A percentile compares a stretch with the other conserved stretches of the same genome.
Conservation (phyloP, 2,797 vertebrate species). For the Chiloscyllium punctatum region DNA sequence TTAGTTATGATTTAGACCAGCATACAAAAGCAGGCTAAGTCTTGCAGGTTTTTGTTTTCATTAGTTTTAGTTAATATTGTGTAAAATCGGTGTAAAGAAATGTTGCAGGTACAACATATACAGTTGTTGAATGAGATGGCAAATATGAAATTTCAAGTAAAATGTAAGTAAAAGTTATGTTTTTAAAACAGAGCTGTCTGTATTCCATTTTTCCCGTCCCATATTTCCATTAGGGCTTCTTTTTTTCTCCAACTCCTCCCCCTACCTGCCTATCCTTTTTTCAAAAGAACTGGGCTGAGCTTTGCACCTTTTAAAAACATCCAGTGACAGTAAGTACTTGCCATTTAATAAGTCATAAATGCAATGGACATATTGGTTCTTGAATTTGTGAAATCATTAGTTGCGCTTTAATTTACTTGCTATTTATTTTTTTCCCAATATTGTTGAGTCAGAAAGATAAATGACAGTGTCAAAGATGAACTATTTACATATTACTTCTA, state of each 20-base stretch:
- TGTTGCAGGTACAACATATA: background rate
- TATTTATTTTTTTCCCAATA: background rate
- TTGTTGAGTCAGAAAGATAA: background rate
- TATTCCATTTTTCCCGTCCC: background rate
- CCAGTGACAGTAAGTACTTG: background rate
- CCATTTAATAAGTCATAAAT: background rate
- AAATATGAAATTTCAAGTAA: background rate
- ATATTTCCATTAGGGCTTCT: background rate
- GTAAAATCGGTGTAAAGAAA: background rate
- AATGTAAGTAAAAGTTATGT: background rate
- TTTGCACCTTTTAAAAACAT: background rate
- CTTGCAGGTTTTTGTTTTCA: background rate
- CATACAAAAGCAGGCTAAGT: background rate
- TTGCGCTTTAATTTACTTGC: background rate
- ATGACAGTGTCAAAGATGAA: background rate
- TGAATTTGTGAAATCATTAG: background rate
- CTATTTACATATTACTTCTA: background rate
- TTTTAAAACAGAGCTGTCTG: background rate
- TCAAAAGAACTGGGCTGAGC: background rate
- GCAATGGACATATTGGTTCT: background rate
- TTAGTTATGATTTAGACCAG: background rate
- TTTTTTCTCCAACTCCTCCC: background rate
- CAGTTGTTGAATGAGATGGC: background rate
- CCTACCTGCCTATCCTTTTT: background rate
- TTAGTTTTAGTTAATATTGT: background rate